Conservation (phyloP, 2,797 vertebrate genomes). For the Meda fulgida region DNA sequence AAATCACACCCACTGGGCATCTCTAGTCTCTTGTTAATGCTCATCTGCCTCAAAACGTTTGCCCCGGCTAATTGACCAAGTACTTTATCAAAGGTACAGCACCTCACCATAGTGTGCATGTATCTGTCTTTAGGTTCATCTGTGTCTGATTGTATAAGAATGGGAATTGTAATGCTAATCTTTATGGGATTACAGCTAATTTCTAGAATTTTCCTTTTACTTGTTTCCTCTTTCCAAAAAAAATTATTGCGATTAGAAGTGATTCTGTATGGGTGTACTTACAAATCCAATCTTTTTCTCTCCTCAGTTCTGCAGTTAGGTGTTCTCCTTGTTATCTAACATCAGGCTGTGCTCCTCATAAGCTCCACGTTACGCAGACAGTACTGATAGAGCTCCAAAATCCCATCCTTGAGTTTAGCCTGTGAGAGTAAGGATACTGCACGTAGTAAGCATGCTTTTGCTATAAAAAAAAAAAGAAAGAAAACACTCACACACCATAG, state of each 20-base stretch:
- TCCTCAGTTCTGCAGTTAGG: slow-evolving; percentile 24
- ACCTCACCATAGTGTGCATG: slow-evolving; percentile 68
- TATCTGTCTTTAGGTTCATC: slow-evolving; percentile 63
- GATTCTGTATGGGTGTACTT: slow-evolving; percentile 52
- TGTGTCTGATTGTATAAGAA: slow-evolving; percentile 67
- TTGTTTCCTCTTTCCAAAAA: slow-evolving; percentile 38
- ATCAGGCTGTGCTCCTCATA: slow-evolving; percentile 44
- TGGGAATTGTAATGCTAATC: slow-evolving; percentile 69
- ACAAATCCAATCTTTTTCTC: slow-evolving; percentile 18
- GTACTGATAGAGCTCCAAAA: slow-evolving; percentile 9
- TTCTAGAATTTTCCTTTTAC: slow-evolving; percentile 38
- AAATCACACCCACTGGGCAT: slow-evolving; percentile 58
- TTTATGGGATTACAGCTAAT: slow-evolving; percentile 42
- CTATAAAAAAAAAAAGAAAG: slow-evolving; percentile 11
- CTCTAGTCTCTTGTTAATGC: slow-evolving; percentile 57
- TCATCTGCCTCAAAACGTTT: slow-evolving; percentile 40
- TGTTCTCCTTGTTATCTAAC: slow-evolving; percentile 37
- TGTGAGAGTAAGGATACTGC: slow-evolving; percentile 48
- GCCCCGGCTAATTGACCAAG: slow-evolving; percentile 52
- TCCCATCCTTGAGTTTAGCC: slow-evolving; percentile 16
- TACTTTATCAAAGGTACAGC: slow-evolving; percentile 45
- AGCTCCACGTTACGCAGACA: slow-evolving; percentile 13
- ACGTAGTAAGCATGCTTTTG: slow-evolving; percentile 52
- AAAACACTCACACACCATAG: slow-evolving; percentile 8
- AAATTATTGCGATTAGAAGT: background rate